Base-by-base conservation (phyloP, 2,888 invertebrate species). In the Drosophila macrospina region DNA sequence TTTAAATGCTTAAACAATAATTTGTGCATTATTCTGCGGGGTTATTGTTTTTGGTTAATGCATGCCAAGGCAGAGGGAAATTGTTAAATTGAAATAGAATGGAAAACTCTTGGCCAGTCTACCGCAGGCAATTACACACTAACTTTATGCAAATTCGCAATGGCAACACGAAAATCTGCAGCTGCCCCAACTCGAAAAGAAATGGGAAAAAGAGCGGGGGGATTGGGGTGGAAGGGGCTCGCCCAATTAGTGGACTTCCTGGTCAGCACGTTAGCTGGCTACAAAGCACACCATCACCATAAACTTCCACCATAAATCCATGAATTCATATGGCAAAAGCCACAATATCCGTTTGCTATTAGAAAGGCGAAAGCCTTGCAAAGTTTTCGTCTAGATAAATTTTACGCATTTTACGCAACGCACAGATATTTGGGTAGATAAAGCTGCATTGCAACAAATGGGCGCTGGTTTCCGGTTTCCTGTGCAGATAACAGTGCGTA, bases 1-100 rank as follows among this genome's bases (percentile, higher is more conserved):
- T 86, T 89, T 77, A 89, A 86, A 89, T 86, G 85, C 83, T 78
- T 86, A 77, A 87, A 89, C 88, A 89, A 89, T 86, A 79, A 86
- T 87, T 82, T 89, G 70, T 74, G 83, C 89, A 87, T 79, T 85
- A 73, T 85, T 77, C 77, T 71, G 68, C 16, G 52, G 74, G 83
- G 74, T 72, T 89, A 79, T 89, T 86, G 88, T 89, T 89, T 86
- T 86, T 87, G 85, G 86, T 86, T 89, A 87, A 82, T 80, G 83
- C 84, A 85, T 74, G 66, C 72, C 54, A 63, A 57, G 62, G n/a
- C 10, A 45, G n/a, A 26, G 45, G n/a, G 8, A 24, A 24, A 32
- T 3, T 24, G 16, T 13, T 8, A 26, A 26, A 13, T 34, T 4
- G 13, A 51, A 51, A 32, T 39, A 55, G 69, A 65, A 48, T 57